Base-by-base conservation (phyloP, 2,888 invertebrate genomes). In the Mesorhabditis spiculigera region DNA sequence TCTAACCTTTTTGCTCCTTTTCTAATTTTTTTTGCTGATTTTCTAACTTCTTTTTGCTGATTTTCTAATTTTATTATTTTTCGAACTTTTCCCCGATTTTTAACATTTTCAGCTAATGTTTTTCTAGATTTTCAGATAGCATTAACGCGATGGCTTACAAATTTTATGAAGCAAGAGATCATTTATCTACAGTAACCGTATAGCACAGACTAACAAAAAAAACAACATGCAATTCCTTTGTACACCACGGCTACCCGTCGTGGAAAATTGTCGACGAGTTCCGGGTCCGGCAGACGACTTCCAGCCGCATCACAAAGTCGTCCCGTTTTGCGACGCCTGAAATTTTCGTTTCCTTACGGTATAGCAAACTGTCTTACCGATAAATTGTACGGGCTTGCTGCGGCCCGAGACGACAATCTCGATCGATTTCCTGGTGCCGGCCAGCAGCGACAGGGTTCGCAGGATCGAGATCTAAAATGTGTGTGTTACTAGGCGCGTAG, bases 381-480 rank as follows among this genome's bases (percentile, higher is more conserved):
- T 73, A 69, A 82, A 80, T 50, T 78, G 78, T n/a, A 81, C 68
- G 43, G 81, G 78, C 69, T 80, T 81, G 16, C 76, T 71, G 61
- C 76, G 72, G 66, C 74, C 77, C 42, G 74, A 72, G 63, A 83
- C 45, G 43, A 68, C 63, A 43, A 83, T 68, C 43, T 83, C 83
- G 42, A 83, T 71, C 61, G 78, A 73, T 73, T 83, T 83, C 42
- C 81, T 72, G 13, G 78, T 75, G 44, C 78, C 79, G 13, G 81
- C 76, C 50, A 79, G 72, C 13, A 79, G 68, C 3, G 76, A 73
- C 66, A 82, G 68, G 10, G 78, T 73, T 10, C 75, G 75, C 0
- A 81, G 73, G n/a, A 78, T 70, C 66, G 75, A 74, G 1, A 78
- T 72, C 77, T 78, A 70, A 61, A 50, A n/a, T 16, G 63, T 63